Base-by-base conservation (phyloP, 1,140 invertebrate species). In the Nasonia vitripennis region DNA sequence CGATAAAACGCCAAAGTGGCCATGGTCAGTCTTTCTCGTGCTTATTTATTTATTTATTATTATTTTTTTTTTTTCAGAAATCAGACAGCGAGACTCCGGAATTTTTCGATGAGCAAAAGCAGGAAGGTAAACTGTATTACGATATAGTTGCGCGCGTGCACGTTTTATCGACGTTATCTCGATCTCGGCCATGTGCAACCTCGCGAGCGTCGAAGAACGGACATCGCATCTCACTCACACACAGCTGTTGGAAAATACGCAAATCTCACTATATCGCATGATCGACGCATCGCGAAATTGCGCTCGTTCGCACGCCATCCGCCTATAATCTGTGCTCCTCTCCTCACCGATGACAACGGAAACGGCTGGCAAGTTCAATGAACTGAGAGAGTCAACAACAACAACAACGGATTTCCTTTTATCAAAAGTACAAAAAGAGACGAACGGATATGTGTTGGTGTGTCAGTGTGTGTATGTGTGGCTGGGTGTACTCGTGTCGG, bases 391-490 rank as follows among this genome's bases (percentile, higher is more conserved):
- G 17, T 79, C 55, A 79, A 68, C 48, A 31, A 67, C 20, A 14
- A 51, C 48, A 37, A 62, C 55, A 62, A 62, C 55, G 55, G 17
- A 62, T 62, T 68, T 14, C 55, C 11, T 48, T 41, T 31, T 81
- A 81, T 81, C 80, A 81, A 81, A 81, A 81, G 68, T 74, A 81
- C 80, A 81, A 81, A 81, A 81, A 51, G 70, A 81, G 45, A 51
- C 41, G 11, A 81, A 81, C 45, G 41, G 23, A 51, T 73, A n/a
- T 81, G 10, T 70, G 41, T 7, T 5, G 20, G 5, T 62, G 6
- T n/a, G 7, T 62, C 0, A 1, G 55, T 62, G 55, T 62, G 51
- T 17, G 51, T 55, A 14, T 2, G 51, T 10, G 17, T 10, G 17
- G 17, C 6, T 45, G 41, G 6, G 41, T 55, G 51, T 55, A 51